Evolutionary conservation across 2,888 invertebrate species (phyloP), one percentile per base, ranked within the genome.

Genomic region (Drosophila monieri): DNA sequence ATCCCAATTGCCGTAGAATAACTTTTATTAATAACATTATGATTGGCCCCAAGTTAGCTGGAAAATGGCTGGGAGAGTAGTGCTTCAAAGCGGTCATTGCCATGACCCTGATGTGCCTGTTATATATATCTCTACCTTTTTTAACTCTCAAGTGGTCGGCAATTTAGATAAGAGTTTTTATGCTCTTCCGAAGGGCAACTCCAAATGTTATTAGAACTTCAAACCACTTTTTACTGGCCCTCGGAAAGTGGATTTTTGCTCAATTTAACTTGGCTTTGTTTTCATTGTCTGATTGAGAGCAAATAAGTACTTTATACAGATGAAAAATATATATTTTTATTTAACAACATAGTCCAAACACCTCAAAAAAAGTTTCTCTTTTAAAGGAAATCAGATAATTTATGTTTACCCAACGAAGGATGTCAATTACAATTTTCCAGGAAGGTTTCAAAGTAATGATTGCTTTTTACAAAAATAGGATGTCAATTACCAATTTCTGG

Each of bases 11-110:
- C 74, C 84, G 65, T 74, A 72, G 74, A 73, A 73, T 66, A 69
- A 78, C 73, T 85, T 80, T 83, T 84, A 84, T 88, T 85, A 88
- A 85, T 88, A 77, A 86, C 72, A 80, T 83, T 88, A 84, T 84
- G 88, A 80, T 84, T 78, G 80, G 55, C 76, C 51, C n/a, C n/a
- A 32, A 25, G 52, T 15, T 23, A 15, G 32, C 55, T 44, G 18
- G 35, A 35, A 27, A 53, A 44, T 30, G 44, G 9, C 21, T 25
- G n/a, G 14, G 6, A 6, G n/a, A 6, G n/a, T 27, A 27, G 51
- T 44, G 35, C 64, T 62, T 51, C 64, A 61, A 27, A 35, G 43
- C 49, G 18, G 25, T 61, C 61, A 41, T 9, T 21, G 44, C 37
- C 18, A 25, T 47, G 37, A 18, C 46, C 32, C 27, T 51, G 25